phyloP scores from a whole-genome alignment of 2,888 invertebrate genomes.

The Temnothorax ravouxi region DNA sequence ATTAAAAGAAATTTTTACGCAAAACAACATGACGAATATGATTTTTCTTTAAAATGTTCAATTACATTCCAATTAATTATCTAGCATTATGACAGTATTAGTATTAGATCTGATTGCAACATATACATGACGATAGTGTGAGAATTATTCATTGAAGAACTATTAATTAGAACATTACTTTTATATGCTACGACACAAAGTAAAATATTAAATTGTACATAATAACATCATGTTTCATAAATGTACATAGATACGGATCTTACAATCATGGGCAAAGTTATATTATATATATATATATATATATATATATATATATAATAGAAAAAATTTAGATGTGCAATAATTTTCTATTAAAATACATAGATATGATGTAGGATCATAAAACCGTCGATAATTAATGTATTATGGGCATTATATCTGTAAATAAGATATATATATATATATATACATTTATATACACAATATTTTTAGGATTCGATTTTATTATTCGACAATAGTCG shows the following conservation, averaged over 20 bases:
- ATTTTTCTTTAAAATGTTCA: constrained; percentile 6
- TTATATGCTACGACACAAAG: background rate
- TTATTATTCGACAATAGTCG: background rate
- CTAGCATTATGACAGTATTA: background rate
- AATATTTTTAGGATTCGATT: constrained; percentile 21
- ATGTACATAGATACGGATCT: constrained; percentile 18
- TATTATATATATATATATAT: background rate
- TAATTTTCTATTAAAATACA: constrained; percentile 13
- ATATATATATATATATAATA: background rate
- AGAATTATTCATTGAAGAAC: background rate
- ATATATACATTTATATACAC: constrained; percentile 6
- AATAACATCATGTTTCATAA: constrained; percentile 28
- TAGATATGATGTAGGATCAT: background rate
- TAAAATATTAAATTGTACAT: constrained; percentile 33
- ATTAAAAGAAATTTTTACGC: constrained; percentile 5
- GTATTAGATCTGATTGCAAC: constrained; percentile 38
- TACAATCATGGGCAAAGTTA: background rate
- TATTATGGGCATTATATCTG: constrained; percentile 21
- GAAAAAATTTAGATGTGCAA: background rate
- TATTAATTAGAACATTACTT: constrained; percentile 8
- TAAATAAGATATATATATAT: constrained; percentile 18
- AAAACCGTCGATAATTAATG: background rate
- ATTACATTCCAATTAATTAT: constrained; percentile 21
- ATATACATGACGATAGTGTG: constrained; percentile 33
- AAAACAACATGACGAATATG: background rate